phyloP scores from a whole-genome alignment of 2,888 invertebrate genomes.

The Halictus quadricinctus region DNA sequence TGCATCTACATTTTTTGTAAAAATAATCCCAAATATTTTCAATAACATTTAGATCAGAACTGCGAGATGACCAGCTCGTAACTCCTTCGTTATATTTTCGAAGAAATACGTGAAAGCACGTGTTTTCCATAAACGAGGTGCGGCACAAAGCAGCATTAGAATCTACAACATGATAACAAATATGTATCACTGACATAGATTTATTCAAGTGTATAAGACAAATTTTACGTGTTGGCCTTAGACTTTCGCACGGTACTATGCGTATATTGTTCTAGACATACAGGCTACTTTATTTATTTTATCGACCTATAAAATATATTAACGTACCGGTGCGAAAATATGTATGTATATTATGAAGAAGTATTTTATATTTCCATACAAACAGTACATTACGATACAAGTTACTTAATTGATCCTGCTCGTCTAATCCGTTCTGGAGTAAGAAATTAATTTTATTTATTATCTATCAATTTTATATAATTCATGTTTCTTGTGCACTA shows the following conservation, averaged over 20 bases:
- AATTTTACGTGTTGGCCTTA: not conserved
- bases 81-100: too few species aligned
- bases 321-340: not conserved
- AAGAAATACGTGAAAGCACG: too few species aligned
- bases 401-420: conserved; percentile 6
- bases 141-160: too few species aligned
- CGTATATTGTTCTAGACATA: not conserved
- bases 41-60: too few species aligned
- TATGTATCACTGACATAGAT: not conserved
- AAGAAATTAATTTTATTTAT: conserved; percentile 4
- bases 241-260: not conserved
- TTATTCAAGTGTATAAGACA: not conserved
- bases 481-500: conserved; percentile 5
- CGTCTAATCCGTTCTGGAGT: not conserved
- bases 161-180: too few species aligned
- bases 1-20: too few species aligned
- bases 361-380: conserved; percentile 12
- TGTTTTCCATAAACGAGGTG: too few species aligned
- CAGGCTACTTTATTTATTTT: not conserved
- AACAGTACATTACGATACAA: conserved; percentile 11
- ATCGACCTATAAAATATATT: conserved; percentile 5
- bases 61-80: too few species aligned
- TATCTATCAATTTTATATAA: conserved; percentile 1
- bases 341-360: conserved; percentile 1
- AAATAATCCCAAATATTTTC: too few species aligned